Evolutionary conservation across 2,888 invertebrate genomes (phyloP).

Genomic region (Ceratothoa steindachneri): DNA sequence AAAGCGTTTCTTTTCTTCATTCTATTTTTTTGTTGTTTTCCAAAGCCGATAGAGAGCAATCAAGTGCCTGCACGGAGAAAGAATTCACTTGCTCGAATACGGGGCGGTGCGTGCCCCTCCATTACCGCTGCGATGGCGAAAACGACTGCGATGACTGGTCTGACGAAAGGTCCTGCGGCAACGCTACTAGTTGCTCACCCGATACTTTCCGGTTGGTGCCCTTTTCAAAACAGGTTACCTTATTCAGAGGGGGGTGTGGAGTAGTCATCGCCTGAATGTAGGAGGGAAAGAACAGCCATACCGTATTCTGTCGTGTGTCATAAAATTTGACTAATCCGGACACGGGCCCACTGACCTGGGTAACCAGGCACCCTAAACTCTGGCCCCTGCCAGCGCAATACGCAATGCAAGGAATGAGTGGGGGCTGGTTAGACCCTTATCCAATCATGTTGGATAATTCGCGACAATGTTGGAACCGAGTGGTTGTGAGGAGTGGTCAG

Average conservation of each 20-base stretch:
- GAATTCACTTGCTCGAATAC: conserved; percentile 24
- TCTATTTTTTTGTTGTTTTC: background rate
- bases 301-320: too few relatives aligned
- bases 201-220: conserved; percentile 32
- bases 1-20: background rate
- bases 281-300: too few relatives aligned
- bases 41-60: too few relatives aligned
- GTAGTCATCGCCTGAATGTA: background rate
- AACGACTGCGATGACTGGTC: conserved; percentile 85
- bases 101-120: conserved; percentile 65
- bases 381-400: too few relatives aligned
- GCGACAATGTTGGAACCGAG: too few relatives aligned
- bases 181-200: conserved; percentile 56
- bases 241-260: background rate
- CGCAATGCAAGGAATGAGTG: too few relatives aligned
- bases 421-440: too few relatives aligned
- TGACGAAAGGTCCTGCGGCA: conserved; percentile 74
- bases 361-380: too few relatives aligned
- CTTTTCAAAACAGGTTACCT: background rate
- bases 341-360: too few relatives aligned
- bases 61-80: conserved; percentile 28
- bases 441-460: too few relatives aligned
- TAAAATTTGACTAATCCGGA: too few relatives aligned
- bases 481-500: too few relatives aligned
- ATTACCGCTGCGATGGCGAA: conserved; percentile 77